Conservation (phyloP, 2,797 vertebrate species). For the Poeciliopsis presidionis region DNA sequence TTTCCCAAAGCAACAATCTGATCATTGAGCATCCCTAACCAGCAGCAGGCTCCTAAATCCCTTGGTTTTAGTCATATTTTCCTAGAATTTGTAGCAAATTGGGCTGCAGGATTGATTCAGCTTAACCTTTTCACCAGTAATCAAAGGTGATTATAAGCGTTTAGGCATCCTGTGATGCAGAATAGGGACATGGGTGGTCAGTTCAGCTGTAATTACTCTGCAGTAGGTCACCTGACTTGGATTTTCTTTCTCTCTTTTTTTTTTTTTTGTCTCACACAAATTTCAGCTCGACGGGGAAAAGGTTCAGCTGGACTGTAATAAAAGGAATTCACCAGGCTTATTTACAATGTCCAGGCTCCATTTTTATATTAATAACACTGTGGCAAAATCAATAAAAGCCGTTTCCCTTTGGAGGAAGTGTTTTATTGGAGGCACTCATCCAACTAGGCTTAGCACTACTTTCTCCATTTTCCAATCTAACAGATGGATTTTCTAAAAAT, state of each 20-base stretch:
- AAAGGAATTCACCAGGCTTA: slow-evolving; percentile 56
- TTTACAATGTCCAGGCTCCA: slow-evolving; percentile 56
- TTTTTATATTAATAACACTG: slow-evolving; percentile 73
- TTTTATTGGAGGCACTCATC: slow-evolving; percentile 63
- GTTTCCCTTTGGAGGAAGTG: slow-evolving; percentile 52
- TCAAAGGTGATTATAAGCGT: slow-evolving; percentile 71
- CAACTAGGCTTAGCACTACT: slow-evolving; percentile 51
- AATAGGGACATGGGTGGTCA: slow-evolving; percentile 48
- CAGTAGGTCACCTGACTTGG: slow-evolving; percentile 55
- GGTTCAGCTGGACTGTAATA: slow-evolving; percentile 55
- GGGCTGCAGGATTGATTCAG: slow-evolving; percentile 61
- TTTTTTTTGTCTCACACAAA: slow-evolving; percentile 26
- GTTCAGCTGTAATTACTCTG: slow-evolving; percentile 53
- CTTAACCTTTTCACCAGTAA: slow-evolving; percentile 73
- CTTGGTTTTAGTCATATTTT: slow-evolving; percentile 57
- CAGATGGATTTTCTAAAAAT: slow-evolving; percentile 82
- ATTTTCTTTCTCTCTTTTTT: slow-evolving; percentile 6
- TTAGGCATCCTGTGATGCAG: slow-evolving; percentile 65
- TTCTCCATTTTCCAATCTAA: slow-evolving; percentile 71
- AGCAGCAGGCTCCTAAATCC: slow-evolving; percentile 62
- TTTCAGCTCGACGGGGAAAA: slow-evolving; percentile 55
- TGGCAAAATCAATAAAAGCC: slow-evolving; percentile 64
- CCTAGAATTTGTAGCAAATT: slow-evolving; percentile 54
- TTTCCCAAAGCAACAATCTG: slow-evolving; percentile 65
- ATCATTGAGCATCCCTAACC: slow-evolving; percentile 64